Evolutionary conservation across 2,888 invertebrate genomes (phyloP).

Genomic region (Tenthredo distinguenda): DNA sequence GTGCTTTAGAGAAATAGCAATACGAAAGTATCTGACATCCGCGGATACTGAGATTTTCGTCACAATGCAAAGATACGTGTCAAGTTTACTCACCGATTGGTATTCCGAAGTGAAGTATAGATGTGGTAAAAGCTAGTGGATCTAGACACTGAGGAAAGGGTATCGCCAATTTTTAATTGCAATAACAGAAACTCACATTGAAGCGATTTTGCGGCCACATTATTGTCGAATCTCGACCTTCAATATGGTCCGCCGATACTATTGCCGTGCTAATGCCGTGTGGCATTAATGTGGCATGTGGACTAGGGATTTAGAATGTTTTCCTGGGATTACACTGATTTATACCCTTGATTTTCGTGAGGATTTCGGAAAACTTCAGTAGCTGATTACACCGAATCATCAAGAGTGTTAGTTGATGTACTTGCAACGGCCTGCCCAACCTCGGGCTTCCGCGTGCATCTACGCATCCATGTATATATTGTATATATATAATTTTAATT

Average conservation of each 20-base stretch:
- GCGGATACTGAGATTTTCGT: background rate
- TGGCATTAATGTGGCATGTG: no score
- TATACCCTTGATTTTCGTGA: background rate
- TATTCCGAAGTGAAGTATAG: background rate
- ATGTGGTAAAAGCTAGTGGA: background rate
- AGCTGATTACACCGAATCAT: background rate
- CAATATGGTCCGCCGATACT: no score
- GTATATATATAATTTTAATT: slow-evolving; percentile 18
- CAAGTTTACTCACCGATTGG: background rate
- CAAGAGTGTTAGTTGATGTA: background rate
- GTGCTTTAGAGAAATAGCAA: background rate
- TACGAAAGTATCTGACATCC: no score
- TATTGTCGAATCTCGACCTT: no score
- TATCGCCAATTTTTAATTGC: background rate
- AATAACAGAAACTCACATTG: no score
- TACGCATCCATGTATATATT: background rate
- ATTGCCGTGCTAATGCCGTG: no score
- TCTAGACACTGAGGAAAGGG: background rate
- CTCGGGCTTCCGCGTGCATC: background rate
- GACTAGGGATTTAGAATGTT: no score
- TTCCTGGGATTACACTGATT: background rate
- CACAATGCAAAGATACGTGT: background rate
- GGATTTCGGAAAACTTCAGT: background rate
- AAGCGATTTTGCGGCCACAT: no score
- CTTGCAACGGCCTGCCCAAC: background rate